Conservation (phyloP, 2,888 invertebrate species). For the Cybosia mesomella region DNA sequence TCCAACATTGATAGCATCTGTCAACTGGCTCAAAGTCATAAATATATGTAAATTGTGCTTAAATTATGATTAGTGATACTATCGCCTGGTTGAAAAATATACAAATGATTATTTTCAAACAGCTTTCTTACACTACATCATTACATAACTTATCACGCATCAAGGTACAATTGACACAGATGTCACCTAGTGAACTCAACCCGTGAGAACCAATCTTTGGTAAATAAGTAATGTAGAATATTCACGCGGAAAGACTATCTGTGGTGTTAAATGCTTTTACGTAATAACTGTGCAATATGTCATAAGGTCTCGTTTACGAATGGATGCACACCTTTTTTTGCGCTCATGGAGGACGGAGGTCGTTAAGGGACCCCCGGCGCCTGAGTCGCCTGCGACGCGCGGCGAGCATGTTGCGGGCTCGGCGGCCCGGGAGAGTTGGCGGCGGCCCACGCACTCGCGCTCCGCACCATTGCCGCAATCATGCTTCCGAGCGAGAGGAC, state of each 20-base stretch:
- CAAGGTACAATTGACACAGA: conserved; percentile 12
- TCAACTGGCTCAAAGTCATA: background rate
- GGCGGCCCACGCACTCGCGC: too few species aligned
- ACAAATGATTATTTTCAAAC: background rate
- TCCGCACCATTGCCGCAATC: too few species aligned
- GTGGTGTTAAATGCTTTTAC: conserved; percentile 23
- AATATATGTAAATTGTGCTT: background rate
- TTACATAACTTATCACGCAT: conserved; percentile 7
- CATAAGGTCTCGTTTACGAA: conserved; percentile 12
- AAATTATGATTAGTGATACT: background rate
- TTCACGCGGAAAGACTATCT: conserved; percentile 27
- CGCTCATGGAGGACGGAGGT: too few species aligned
- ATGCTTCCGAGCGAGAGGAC: too few species aligned
- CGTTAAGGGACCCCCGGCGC: too few species aligned
- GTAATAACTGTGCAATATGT: conserved; percentile 22
- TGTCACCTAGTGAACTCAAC: conserved; percentile 13
- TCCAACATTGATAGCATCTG: background rate
- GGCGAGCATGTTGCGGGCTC: too few species aligned
- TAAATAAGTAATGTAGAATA: background rate
- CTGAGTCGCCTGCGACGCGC: too few species aligned
- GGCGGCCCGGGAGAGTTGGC: too few species aligned
- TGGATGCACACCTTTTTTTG: conserved; percentile 2
- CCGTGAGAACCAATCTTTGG: conserved; percentile 4
- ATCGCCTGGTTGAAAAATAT: background rate
- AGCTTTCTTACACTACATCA: conserved; percentile 5